Base-by-base conservation (phyloP, 2,797 vertebrate genomes). In the Gymnothorax reevesii region DNA sequence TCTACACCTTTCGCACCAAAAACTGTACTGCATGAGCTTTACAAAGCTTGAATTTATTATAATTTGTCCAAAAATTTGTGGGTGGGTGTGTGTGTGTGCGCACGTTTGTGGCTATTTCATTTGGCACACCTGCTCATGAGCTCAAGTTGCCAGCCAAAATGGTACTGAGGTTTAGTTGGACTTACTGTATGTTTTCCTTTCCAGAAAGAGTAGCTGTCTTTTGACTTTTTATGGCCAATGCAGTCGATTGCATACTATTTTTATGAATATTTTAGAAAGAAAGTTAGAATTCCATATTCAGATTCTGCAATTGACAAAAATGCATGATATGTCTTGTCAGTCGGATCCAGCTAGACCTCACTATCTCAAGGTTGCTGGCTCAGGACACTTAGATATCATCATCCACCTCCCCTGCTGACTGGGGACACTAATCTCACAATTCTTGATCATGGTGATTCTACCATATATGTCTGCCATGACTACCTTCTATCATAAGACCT, bases 361-460 rank as follows among this genome's bases (percentile, higher is more conserved):
- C 82, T 88, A 84, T 90, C 88, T 87, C 82, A 55, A 82, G 13
- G 84, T 75, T 86, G 60, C 86, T 87, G 86, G 69, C 83, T 60
- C 33, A 79, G 25, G 33, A 2, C 33, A 42, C 79, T 57, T 60
- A 15, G 88, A 89, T 89, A 71, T 87, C 87, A 90, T 89, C 88
- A 86, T 82, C 22, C 25, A 64, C 75, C 80, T 84, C 64, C 83
- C 73, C 59, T 22, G 55, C 57, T 54, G 77, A 84, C 62, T 64
- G 83, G 62, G 71, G 62, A 71, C 57, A 62, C 85, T 85, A 12
- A 33, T 27, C 80, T 62, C 3, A 60, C 85, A 69, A 87, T 82
- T 83, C 71, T 49, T 49, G 85, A 85, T 73, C 73, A 75, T 54
- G 60, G 57, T 82, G 71, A 84, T 88, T 89, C 87, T 66, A 20